Percentiles rank a stretch among this genome's conserved stretches.
Evolutionary conservation across 2,113 vertebrate species (phyloP).

Genomic region (Gorsachius goisagi): DNA sequence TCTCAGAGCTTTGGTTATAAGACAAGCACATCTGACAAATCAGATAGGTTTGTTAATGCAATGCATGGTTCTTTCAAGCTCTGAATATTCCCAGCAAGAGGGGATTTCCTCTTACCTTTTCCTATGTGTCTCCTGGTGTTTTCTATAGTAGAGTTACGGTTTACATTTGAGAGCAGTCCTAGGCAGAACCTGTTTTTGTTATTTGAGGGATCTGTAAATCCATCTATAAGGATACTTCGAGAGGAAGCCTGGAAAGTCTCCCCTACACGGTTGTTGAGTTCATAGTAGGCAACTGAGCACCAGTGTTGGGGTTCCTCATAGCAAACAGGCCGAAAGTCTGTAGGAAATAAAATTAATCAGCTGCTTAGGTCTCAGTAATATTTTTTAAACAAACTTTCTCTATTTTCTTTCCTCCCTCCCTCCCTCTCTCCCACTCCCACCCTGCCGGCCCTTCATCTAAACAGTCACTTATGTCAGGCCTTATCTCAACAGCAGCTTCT

Average conservation of each 20-base stretch:
- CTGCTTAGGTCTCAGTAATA: not conserved
- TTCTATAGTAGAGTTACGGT: slow-evolving; percentile 98
- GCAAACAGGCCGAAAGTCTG: slow-evolving; percentile 94
- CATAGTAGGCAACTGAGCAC: slow-evolving; percentile 98
- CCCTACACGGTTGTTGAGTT: slow-evolving; percentile 94
- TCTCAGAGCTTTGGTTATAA: slow-evolving; percentile 1
- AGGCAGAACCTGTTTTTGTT: slow-evolving; percentile 98
- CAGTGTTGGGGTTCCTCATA: slow-evolving; percentile 96
- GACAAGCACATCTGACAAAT: not conserved
- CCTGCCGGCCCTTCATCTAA: not conserved
- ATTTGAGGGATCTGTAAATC: slow-evolving; percentile 97
- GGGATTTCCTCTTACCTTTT: slow-evolving; percentile 82
- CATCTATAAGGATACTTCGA: slow-evolving; percentile 92
- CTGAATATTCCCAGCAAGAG: not conserved
- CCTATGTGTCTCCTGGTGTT: slow-evolving; percentile 97
- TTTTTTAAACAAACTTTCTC: not conserved
- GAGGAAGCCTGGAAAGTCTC: slow-evolving; percentile 96
- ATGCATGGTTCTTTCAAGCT: not conserved
- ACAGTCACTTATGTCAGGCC: not conserved
- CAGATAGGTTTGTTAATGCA: not conserved
- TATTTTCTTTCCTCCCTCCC: not conserved
- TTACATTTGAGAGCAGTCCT: slow-evolving; percentile 95
- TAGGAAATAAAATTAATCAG: not conserved
- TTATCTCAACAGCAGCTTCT: not conserved
- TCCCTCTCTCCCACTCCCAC: too few relatives aligned